Conservation (phyloP, 92 coral and sea anemone species). For the Umimayanthus kanabou region DNA sequence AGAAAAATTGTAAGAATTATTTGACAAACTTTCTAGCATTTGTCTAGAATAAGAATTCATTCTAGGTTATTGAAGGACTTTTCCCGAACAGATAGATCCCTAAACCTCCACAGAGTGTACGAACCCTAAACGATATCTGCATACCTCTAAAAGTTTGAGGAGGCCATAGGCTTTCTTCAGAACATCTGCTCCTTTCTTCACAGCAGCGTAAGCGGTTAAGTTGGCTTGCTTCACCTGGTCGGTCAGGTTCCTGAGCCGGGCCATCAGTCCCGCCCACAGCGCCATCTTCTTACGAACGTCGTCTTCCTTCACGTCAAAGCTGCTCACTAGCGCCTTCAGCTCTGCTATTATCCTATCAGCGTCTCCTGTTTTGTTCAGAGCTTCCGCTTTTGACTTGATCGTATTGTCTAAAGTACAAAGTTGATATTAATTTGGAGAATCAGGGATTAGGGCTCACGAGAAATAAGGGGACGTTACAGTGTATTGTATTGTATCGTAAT, state of each 20-base stretch:
- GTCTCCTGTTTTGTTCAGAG: conserved; percentile 47
- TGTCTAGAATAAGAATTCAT: background rate
- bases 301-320: conserved; percentile 74
- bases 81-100: background rate
- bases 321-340: conserved; percentile 62
- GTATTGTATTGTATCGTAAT: too few species aligned
- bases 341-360: conserved; percentile 65
- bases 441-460: background rate
- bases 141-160: conserved; percentile 73
- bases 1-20: too few species aligned
- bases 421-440: background rate
- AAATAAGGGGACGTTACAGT: too few species aligned
- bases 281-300: conserved; percentile 88
- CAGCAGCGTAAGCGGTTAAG: conserved; percentile 87
- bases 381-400: conserved; percentile 58
- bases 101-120: background rate
- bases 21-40: background rate
- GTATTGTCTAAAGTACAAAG: conserved; percentile 48
- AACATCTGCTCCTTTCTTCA: conserved; percentile 78
- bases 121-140: background rate
- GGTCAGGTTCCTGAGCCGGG: conserved; percentile 66
- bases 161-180: conserved; percentile 68
- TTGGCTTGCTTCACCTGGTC: conserved; percentile 76
- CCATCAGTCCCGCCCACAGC: conserved; percentile 78
- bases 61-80: background rate